Percentiles rank a stretch among this genome's conserved stretches.
phyloP scores from a whole-genome alignment of 2,113 vertebrate species.

The Isurus oxyrinchus region DNA sequence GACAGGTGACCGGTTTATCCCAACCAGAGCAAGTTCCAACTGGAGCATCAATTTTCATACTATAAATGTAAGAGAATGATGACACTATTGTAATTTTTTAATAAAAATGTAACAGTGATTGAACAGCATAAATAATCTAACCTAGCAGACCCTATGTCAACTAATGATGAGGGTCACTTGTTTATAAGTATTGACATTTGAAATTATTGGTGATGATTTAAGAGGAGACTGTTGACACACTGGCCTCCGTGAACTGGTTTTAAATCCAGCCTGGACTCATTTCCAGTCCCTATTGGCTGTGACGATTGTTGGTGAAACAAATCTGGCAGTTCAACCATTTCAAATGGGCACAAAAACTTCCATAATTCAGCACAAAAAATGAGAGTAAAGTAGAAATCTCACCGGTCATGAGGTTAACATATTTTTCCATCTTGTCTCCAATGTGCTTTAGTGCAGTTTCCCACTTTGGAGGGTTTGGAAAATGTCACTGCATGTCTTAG shows the following conservation, averaged over 20 bases:
- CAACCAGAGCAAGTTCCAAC: conserved; percentile 67
- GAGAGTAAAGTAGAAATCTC: background rate
- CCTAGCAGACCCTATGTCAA: background rate
- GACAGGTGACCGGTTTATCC: conserved; percentile 66
- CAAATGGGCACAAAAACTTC: no score
- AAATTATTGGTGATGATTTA: background rate
- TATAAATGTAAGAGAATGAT: conserved; percentile 55
- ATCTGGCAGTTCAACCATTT: no score
- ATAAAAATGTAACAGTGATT: background rate
- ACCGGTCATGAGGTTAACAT: background rate
- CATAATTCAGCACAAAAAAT: no score
- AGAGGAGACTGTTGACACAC: background rate
- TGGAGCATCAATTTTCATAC: conserved; percentile 73
- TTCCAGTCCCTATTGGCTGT: no score
- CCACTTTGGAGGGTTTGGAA: background rate
- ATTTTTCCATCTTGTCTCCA: background rate
- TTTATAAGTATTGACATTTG: background rate
- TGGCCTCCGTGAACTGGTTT: background rate
- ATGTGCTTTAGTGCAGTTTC: background rate
- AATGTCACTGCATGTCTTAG: background rate
- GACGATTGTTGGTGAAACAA: no score
- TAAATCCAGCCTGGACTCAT: background rate
- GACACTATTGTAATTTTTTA: background rate
- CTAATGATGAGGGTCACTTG: background rate
- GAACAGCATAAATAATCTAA: background rate